A percentile compares a stretch with the other conserved stretches of the same genome.
Evolutionary conservation across 2,113 vertebrate genomes (phyloP).

Genomic region (Phycodurus eques): DNA sequence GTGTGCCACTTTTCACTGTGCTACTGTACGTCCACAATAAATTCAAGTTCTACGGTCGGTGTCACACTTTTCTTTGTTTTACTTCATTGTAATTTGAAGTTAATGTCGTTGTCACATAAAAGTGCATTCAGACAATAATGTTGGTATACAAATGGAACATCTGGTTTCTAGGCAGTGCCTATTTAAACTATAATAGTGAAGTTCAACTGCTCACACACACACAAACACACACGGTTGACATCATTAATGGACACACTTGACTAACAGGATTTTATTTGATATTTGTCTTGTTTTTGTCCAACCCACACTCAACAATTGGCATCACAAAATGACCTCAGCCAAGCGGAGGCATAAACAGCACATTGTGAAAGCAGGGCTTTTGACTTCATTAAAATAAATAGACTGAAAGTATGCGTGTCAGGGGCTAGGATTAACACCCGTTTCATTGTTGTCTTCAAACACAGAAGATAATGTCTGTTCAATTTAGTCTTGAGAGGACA

Average conservation of each 20-base stretch:
- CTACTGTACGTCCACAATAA: no score
- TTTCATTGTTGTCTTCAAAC: conserved; percentile 28
- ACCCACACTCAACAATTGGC: not conserved
- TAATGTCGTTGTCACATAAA: not conserved
- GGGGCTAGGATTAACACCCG: conserved; percentile 30
- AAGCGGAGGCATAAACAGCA: conserved; percentile 21
- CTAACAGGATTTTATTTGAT: conserved; percentile 16
- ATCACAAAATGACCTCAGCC: conserved; percentile 1
- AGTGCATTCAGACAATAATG: conserved; percentile 18
- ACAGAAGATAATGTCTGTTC: conserved; percentile 21
- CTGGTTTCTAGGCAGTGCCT: conserved; percentile 54
- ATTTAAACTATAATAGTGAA: conserved; percentile 57
- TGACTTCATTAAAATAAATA: conserved; percentile 1
- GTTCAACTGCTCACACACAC: conserved; percentile 1
- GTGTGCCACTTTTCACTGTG: no score
- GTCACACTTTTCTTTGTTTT: no score
- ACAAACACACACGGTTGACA: not conserved
- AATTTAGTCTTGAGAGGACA: conserved; percentile 16
- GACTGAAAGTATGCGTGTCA: conserved; percentile 14
- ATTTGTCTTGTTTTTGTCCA: conserved; percentile 9
- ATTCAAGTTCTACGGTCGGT: no score
- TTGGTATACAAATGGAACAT: conserved; percentile 20
- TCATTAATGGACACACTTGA: conserved; percentile 31
- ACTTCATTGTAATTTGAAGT: no score
- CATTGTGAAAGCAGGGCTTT: conserved; percentile 14